phyloP scores from a whole-genome alignment of 2,888 invertebrate species.

The Brachyopa scutellaris region DNA sequence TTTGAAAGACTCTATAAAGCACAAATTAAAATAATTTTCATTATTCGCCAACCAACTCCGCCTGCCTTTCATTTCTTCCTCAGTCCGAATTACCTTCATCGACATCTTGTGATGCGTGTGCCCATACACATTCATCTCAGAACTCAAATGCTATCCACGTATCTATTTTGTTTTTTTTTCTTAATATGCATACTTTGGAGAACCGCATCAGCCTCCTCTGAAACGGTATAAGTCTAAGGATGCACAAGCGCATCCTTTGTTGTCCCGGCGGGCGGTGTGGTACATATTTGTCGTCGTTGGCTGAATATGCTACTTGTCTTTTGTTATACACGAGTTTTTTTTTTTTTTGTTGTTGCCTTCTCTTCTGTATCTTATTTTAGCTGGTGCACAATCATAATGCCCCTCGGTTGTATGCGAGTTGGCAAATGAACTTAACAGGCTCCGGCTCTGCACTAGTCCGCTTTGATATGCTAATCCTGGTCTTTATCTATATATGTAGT shows the following conservation, averaged over 20 bases:
- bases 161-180: conserved; percentile 12
- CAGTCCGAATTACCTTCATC: conserved; percentile 40
- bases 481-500: conserved; percentile 66
- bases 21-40: not conserved
- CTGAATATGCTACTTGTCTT: conserved; percentile 71
- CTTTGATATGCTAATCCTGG: conserved; percentile 72
- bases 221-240: conserved; percentile 20
- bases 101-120: conserved; percentile 48
- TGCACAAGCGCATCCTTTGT: conserved; percentile 74
- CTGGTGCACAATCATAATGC: conserved; percentile 70
- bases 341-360: conserved; percentile 7
- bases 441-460: conserved; percentile 53
- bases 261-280: conserved; percentile 74
- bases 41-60: not conserved
- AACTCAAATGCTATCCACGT: conserved; percentile 15
- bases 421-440: conserved; percentile 65
- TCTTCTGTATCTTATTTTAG: conserved; percentile 54
- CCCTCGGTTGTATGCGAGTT: conserved; percentile 66
- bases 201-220: conserved; percentile 17
- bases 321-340: conserved; percentile 60
- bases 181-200: conserved; percentile 35
- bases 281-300: conserved; percentile 58
- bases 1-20: not conserved
- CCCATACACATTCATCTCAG: conserved; percentile 30
- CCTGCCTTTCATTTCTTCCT: not conserved